These are phyloP conservation scores for Geopemphigus sp. DNA, from an alignment of 1,140 invertebrate genomes.

Conservation along the genomic window DNA sequence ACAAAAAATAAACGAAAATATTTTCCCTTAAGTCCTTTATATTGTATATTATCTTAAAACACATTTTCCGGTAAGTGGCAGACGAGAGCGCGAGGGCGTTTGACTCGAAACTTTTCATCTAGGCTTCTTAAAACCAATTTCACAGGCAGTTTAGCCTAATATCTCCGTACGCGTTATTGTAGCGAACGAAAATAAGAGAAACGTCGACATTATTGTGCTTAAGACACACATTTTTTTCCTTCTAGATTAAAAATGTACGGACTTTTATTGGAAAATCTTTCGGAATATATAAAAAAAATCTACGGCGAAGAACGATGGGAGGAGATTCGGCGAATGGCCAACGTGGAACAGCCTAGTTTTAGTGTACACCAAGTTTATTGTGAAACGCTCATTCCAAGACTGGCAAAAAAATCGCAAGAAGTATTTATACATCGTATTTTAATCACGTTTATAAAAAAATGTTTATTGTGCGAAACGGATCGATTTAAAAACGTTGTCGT, in stretches of 20 bases:
- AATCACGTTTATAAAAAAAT: too few relatives aligned
- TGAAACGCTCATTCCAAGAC: constrained; percentile 78
- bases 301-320: constrained; percentile 94
- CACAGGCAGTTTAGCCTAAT: constrained; percentile 24
- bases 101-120: not conserved
- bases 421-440: constrained; percentile 59
- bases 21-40: not conserved
- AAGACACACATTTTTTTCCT: not conserved
- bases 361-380: constrained; percentile 90
- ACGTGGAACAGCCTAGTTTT: constrained; percentile 82
- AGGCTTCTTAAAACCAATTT: constrained; percentile 5
- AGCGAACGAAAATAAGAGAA: not conserved
- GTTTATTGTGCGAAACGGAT: too few relatives aligned
- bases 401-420: constrained; percentile 81
- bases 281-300: constrained; percentile 81
- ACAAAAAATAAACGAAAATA: not conserved
- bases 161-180: not conserved
- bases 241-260: constrained; percentile 78
- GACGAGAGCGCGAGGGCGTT: too few relatives aligned
- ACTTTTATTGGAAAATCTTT: constrained; percentile 86
- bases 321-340: constrained; percentile 74
- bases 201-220: not conserved
- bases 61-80: not conserved
- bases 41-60: not conserved
- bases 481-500: not conserved